Conservation (phyloP, 2,888 invertebrate species). For the Nomada lathburiana region DNA sequence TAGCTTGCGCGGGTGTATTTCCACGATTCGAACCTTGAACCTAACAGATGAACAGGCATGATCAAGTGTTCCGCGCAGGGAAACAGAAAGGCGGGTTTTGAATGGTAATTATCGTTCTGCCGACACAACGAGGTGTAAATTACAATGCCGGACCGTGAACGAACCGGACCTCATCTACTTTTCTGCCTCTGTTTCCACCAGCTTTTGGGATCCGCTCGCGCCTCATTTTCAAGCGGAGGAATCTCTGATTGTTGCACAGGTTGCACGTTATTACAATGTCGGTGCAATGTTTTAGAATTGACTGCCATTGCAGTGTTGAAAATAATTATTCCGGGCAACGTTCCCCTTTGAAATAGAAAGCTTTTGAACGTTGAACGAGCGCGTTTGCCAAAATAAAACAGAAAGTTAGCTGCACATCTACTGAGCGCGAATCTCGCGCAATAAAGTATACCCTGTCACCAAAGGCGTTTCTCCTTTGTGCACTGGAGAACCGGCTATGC, state of each 20-base stretch:
- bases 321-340: too few relatives aligned
- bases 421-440: neutral
- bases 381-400: neutral
- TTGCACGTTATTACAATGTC: neutral
- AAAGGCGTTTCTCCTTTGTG: constrained; percentile 27
- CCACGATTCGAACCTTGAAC: neutral
- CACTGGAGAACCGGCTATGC: constrained; percentile 27
- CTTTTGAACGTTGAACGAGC: neutral
- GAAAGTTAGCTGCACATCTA: neutral
- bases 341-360: neutral
- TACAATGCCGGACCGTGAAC: constrained; percentile 69
- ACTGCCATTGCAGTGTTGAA: neutral
- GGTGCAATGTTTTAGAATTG: neutral
- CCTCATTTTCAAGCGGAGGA: neutral
- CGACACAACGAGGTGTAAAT: constrained; percentile 76
- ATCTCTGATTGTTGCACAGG: neutral
- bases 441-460: neutral
- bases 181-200: constrained; percentile 21
- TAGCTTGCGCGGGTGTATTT: constrained; percentile 7
- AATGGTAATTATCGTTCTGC: constrained; percentile 78
- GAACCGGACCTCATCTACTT: constrained; percentile 50
- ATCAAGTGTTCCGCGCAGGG: constrained; percentile 15
- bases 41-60: constrained; percentile 9
- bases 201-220: constrained; percentile 2
- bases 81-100: constrained; percentile 65